A percentile compares a stretch with the other conserved stretches of the same genome.
phyloP scores from a whole-genome alignment of 2,888 invertebrate species.

The Parnassius smintheus region DNA sequence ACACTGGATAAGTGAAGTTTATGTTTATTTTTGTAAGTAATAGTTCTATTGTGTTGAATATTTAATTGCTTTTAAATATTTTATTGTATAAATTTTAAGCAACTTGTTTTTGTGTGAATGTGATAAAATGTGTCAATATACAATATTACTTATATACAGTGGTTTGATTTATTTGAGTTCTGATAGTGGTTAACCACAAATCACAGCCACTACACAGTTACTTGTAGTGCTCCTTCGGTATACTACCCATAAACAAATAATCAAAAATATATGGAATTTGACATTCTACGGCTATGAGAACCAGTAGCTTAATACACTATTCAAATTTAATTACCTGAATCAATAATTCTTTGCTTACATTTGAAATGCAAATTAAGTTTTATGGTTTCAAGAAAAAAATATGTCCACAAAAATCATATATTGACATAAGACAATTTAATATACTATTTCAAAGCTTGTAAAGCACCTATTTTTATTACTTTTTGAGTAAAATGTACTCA shows the following conservation, averaged over 20 bases:
- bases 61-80: slow-evolving; percentile 67
- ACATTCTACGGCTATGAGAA: slow-evolving; percentile 16
- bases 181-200: slow-evolving; percentile 31
- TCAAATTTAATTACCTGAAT: slow-evolving; percentile 1
- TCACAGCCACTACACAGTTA: neutral
- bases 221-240: neutral
- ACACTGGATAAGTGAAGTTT: slow-evolving; percentile 49
- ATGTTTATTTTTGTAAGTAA: slow-evolving; percentile 67
- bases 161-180: slow-evolving; percentile 48
- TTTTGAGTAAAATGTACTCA: neutral
- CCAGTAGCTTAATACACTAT: neutral
- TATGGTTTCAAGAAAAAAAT: too few relatives aligned
- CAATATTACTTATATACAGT: slow-evolving; percentile 66
- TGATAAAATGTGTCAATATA: slow-evolving; percentile 78
- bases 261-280: slow-evolving; percentile 4
- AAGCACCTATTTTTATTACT: too few relatives aligned
- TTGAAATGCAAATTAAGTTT: too few relatives aligned
- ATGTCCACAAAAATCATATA: too few relatives aligned
- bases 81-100: slow-evolving; percentile 75
- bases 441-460: too few relatives aligned
- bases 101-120: slow-evolving; percentile 75
- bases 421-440: too few relatives aligned
- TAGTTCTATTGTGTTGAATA: slow-evolving; percentile 72
- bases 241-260: neutral
- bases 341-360: neutral